Evolutionary conservation across 2,888 invertebrate genomes (phyloP).

Genomic region (Oscheius sp.): DNA sequence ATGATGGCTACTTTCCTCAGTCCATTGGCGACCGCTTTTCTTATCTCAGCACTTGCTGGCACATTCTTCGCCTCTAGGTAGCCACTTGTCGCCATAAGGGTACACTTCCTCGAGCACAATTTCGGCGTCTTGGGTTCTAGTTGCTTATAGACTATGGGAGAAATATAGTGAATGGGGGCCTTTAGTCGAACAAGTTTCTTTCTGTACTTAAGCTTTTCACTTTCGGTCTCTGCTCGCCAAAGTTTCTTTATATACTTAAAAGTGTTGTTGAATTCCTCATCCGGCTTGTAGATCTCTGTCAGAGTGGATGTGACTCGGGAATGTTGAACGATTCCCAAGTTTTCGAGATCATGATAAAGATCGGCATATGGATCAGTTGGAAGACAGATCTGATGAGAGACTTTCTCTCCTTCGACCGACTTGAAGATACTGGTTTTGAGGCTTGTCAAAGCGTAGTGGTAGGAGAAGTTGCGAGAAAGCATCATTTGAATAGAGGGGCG

Average conservation of each 20-base stretch:
- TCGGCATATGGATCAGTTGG: neutral
- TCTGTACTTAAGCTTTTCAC: too few species aligned
- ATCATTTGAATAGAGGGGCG: neutral
- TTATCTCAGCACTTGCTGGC: neutral
- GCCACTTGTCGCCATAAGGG: neutral
- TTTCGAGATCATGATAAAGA: slow-evolving; percentile 10
- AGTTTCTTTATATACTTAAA: neutral
- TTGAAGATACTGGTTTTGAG: neutral
- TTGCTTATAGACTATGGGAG: neutral
- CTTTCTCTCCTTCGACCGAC: neutral
- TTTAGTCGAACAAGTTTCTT: too few species aligned
- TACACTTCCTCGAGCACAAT: neutral
- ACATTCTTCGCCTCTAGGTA: neutral
- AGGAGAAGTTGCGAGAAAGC: slow-evolving; percentile 7
- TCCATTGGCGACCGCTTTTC: neutral
- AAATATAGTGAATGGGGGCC: neutral
- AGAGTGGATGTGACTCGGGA: neutral
- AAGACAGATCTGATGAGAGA: slow-evolving; percentile 10
- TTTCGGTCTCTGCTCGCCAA: neutral
- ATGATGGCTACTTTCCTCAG: slow-evolving; percentile 2
- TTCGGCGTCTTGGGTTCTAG: neutral
- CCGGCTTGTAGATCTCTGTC: neutral
- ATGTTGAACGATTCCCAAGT: neutral
- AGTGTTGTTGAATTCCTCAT: neutral
- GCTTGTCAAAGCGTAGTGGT: neutral